phyloP scores from a whole-genome alignment of 1,140 invertebrate species.

The Batillaria attramentaria region DNA sequence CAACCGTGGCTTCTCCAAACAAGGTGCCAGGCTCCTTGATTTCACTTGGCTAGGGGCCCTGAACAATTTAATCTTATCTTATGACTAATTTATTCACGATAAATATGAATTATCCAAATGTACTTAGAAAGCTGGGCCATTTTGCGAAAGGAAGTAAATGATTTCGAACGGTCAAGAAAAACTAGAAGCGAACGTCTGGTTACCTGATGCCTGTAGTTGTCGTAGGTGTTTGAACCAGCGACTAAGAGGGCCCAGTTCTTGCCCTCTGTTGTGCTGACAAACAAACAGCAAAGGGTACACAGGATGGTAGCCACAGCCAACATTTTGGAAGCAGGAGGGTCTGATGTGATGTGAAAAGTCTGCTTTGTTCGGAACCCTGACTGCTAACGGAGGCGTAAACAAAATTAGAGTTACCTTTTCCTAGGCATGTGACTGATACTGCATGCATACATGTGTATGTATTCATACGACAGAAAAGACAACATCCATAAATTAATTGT shows the following conservation, averaged over 20 bases:
- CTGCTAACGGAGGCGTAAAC: neutral
- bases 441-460: no score
- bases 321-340: neutral
- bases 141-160: neutral
- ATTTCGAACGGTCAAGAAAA: neutral
- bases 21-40: no score
- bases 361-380: neutral
- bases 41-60: neutral
- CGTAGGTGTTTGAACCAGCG: constrained; percentile 76
- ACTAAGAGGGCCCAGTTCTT: constrained; percentile 77
- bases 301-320: neutral
- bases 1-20: no score
- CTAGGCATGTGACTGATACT: no score
- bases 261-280: constrained; percentile 31
- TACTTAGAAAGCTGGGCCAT: neutral
- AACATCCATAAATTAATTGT: no score
- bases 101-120: neutral
- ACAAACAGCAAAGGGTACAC: neutral
- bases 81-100: neutral
- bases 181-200: neutral
- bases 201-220: constrained; percentile 79
- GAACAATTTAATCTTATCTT: neutral
- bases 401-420: constrained; percentile 7
- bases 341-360: neutral
- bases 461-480: no score